Conservation (phyloP, 92 coral and sea anemone genomes). For the Micromussa lordhowensis region DNA sequence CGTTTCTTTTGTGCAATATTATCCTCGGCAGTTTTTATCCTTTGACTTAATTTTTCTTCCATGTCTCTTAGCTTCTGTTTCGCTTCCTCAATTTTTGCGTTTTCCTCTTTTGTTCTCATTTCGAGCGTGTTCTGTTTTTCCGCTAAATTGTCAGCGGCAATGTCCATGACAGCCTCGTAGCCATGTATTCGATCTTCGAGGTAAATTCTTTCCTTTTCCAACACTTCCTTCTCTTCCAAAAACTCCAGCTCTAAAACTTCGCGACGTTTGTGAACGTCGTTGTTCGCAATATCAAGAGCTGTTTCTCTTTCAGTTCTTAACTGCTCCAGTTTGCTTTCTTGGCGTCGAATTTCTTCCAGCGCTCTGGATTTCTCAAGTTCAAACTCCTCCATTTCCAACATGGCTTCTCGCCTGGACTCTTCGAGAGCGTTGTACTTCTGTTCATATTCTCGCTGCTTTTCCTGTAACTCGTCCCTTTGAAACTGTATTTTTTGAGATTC, state of each 20-base stretch:
- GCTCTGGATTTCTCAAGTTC: constrained; percentile 72
- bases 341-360: constrained; percentile 62
- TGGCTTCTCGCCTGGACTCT: constrained; percentile 76
- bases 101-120: constrained; percentile 80
- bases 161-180: constrained; percentile 80
- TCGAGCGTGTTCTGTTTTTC: constrained; percentile 82
- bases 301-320: constrained; percentile 73
- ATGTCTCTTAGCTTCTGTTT: constrained; percentile 69
- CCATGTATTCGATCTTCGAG: constrained; percentile 78
- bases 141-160: constrained; percentile 88
- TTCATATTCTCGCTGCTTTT: constrained; percentile 76
- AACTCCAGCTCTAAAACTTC: constrained; percentile 87
- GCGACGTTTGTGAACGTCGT: constrained; percentile 75
- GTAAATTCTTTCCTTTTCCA: constrained; percentile 69
- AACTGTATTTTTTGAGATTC: constrained; percentile 72
- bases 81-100: constrained; percentile 76
- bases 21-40: constrained; percentile 72
- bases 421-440: constrained; percentile 77
- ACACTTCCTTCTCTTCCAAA: constrained; percentile 66
- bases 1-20: constrained; percentile 69
- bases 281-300: constrained; percentile 67
- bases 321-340: constrained; percentile 64
- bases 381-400: constrained; percentile 78
- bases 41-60: constrained; percentile 67
- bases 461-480: constrained; percentile 68